Base-by-base conservation (phyloP, 2,797 vertebrate species). In the Rhodeus uyekii region DNA sequence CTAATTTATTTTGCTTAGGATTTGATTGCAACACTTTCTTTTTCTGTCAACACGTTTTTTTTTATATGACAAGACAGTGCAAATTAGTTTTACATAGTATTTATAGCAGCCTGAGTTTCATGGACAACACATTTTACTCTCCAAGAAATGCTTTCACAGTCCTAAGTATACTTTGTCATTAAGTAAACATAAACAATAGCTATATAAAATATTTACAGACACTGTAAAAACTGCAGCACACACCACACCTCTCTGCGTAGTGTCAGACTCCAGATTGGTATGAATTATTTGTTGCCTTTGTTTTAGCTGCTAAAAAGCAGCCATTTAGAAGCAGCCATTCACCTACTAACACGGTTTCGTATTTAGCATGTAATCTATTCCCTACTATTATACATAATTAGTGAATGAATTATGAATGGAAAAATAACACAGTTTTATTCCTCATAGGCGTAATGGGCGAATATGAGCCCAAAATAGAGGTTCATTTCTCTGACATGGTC, bases 381-480 rank as follows among this genome's bases (percentile, higher is more conserved):
- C 60, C 5, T 71, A n/a, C 7, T 46, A 44, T 79, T 42, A 34
- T n/a, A 32, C 64, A 29, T 68, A 29, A 53, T 22, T 18, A 22
- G 50, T 38, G 38, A 68, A 90, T 93, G 88, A 92, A 93, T 92
- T 92, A 91, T 90, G 86, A 85, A 92, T 82, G 72, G 86, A 89
- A 85, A 64, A 80, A 71, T 60, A 39, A 76, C 42, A 80, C 72
- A 78, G 48, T 90, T 88, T 85, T 87, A 88, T 85, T 88, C 85
- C 87, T 76, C 75, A 2, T 77, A 99, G 97, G 97, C 89, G 94
- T 96, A 86, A 99, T 99, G 97, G 97, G 97, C 46, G 97, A 99
- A 93, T 99, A 99, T 12, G 97, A 99, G 91, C 97, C 97, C n/a
- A 98, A 98, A 95, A 98, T 99, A 93, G 97, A 99, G 96, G 96